Base-by-base conservation (phyloP, 2,888 invertebrate species). In the Parasteatoda lunata region DNA sequence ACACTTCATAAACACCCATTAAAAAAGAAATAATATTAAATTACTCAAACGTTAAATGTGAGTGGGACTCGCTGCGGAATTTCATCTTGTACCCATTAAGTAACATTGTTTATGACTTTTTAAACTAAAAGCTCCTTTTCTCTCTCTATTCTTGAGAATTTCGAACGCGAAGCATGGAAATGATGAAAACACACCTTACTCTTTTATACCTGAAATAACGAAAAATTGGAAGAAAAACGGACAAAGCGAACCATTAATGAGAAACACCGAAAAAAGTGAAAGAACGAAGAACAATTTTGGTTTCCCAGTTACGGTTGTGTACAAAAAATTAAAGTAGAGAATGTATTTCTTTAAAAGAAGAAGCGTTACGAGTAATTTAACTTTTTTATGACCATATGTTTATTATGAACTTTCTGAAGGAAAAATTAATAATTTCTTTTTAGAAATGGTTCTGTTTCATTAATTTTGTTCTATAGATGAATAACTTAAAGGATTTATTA, bases 41-140 rank as follows among this genome's bases (percentile, higher is more conserved):
- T 59, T 59, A 59, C 59, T 59, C 59, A 59, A n/a, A 8, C 59
- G 9, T 9, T 59, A n/a, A 59, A 59, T 59, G 30, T 59, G n/a
- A 4, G 59, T 8, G 59, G n/a, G n/a, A 59, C n/a, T 59, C 59
- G 59, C 4, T 30, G 30, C 9, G n/a, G 59, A 59, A 59, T 59
- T 59, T n/a, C 59, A 59, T 59, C 59, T n/a, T n/a, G 4, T 13
- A 59, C 72, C 80, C 80, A 80, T 80, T 80, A 80, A 66, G 49
- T 30, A 45, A 80, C 72, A 66, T 80, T 80, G 80, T 73, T 80
- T 80, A 80, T 80, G 73, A 66, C 80, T 72, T 72, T 72, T 52
- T 65, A 66, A 30, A 30, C 30, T 71, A 80, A 72, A 80, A 52
- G 51, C 72, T 13, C 72, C 51, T 72, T 30, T 30, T 47, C 54